A percentile compares a stretch with the other conserved stretches of the same genome.
Evolutionary conservation across 2,113 vertebrate genomes (phyloP).

Genomic region (Caloenas nicobarica): DNA sequence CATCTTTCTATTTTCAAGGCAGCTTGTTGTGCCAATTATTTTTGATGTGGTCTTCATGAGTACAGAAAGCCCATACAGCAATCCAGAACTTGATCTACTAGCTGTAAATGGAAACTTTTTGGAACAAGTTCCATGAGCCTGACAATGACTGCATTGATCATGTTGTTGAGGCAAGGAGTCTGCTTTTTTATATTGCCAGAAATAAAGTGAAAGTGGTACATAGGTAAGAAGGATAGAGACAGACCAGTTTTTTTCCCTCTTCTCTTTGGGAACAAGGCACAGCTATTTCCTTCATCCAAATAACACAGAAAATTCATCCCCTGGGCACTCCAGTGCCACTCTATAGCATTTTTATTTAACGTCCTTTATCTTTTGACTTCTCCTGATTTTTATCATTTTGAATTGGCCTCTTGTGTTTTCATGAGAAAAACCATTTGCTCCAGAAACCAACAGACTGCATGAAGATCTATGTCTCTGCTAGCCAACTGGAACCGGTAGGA

Average conservation of each 20-base stretch:
- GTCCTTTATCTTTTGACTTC: background rate
- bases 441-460: background rate
- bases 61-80: conserved; percentile 68
- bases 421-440: background rate
- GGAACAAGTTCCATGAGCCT: conserved; percentile 55
- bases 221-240: background rate
- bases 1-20: conserved; percentile 61
- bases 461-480: background rate
- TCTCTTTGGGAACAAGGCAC: background rate
- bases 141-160: conserved; percentile 71
- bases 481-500: background rate
- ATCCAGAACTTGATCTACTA: conserved; percentile 67
- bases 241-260: background rate
- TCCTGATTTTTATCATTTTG: background rate
- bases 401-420: background rate
- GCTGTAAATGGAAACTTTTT: conserved; percentile 70
- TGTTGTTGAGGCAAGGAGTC: conserved; percentile 26
- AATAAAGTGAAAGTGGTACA: background rate
- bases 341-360: background rate
- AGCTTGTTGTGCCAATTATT: conserved; percentile 45
- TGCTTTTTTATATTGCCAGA: background rate
- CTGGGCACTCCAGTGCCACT: background rate
- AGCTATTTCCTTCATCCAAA: background rate
- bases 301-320: background rate
- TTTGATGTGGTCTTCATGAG: conserved; percentile 31